Base-by-base conservation (phyloP, 2,113 vertebrate species). In the Pyrgilauda ruficollis region DNA sequence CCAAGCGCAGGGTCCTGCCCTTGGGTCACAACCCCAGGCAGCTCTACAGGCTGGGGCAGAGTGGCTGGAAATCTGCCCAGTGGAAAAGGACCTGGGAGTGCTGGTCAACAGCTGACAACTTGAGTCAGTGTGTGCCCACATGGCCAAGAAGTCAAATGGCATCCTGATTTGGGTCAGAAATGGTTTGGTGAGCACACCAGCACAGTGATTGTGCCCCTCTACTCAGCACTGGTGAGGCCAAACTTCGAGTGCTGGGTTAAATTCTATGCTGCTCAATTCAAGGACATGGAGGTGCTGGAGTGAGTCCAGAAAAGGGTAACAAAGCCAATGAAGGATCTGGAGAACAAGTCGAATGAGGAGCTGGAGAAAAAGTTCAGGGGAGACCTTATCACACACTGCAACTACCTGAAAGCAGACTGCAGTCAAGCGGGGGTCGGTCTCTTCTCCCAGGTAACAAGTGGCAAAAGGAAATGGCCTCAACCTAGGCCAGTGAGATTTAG, bases 51-150 rank as follows among this genome's bases (percentile, higher is more conserved):
- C 22, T 52, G 26, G 27, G 43, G 13, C 6, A 37, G 19, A 50
- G 13, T 1, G 7, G 30, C 19, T 63, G 31, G 44, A 49, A 70
- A 49, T 12, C 3, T 37, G 20, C 13, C 2, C 3, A 7, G 13
- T 0, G 3, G 33, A 49, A 37, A 76, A 76, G 11, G 27, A 59
- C 19, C 19, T 53, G 50, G 19, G 1, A 2, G 11, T 43, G 13
- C 2, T 37, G 44, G 10, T 19, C 2, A 4, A 5, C 23, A 86
- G 33, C 14, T 0, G 0, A 6, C 11, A 68, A 58, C 11, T 7
- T 8, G 30, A 82, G 19, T 6, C 49, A 63, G 23, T 1, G 16
- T 26, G 49, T n/a, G 69, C 8, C 24, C 55, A 68, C 23, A 41
- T 53, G 55, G 26, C 41, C 83, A 86, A 44, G 30, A 33, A 62